Conservation (phyloP, 1,140 invertebrate species). For the Listronotus bonariensis region DNA sequence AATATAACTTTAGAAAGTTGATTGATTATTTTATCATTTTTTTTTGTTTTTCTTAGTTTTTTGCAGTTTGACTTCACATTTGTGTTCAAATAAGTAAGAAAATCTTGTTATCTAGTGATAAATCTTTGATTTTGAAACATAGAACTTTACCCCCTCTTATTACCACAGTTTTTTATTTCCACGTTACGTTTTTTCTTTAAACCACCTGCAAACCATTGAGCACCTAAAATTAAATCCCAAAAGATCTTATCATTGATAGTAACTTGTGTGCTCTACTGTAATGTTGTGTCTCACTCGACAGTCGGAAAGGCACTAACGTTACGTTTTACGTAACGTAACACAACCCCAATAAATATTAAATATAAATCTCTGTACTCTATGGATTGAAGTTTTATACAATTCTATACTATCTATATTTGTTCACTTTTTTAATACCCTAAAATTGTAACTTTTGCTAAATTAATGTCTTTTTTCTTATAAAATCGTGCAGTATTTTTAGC, state of each 20-base stretch:
- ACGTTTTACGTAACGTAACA: slow-evolving; percentile 53
- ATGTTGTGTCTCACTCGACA: slow-evolving; percentile 56
- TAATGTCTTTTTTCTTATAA: slow-evolving; percentile 38
- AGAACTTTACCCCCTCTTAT: no score
- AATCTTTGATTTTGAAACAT: no score
- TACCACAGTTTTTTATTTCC: no score
- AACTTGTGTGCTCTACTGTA: slow-evolving; percentile 31
- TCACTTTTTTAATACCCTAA: slow-evolving; percentile 42
- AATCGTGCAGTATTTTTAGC: slow-evolving; percentile 29
- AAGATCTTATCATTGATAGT: slow-evolving; percentile 22
- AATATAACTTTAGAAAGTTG: no score
- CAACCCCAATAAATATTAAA: slow-evolving; percentile 56
- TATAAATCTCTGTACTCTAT: slow-evolving; percentile 55
- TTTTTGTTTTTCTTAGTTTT: no score
- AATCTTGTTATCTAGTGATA: no score
- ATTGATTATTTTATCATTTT: no score
- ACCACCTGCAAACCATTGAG: slow-evolving; percentile 8
- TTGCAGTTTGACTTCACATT: no score
- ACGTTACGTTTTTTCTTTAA: neutral
- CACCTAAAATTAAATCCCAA: slow-evolving; percentile 19
- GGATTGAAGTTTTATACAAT: slow-evolving; percentile 52
- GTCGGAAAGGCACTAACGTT: slow-evolving; percentile 57
- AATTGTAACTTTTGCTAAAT: slow-evolving; percentile 38
- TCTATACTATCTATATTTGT: slow-evolving; percentile 49
- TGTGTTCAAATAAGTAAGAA: no score